Evolutionary conservation across 2,888 invertebrate species (phyloP).

Genomic region (Blastobasis adustella): DNA sequence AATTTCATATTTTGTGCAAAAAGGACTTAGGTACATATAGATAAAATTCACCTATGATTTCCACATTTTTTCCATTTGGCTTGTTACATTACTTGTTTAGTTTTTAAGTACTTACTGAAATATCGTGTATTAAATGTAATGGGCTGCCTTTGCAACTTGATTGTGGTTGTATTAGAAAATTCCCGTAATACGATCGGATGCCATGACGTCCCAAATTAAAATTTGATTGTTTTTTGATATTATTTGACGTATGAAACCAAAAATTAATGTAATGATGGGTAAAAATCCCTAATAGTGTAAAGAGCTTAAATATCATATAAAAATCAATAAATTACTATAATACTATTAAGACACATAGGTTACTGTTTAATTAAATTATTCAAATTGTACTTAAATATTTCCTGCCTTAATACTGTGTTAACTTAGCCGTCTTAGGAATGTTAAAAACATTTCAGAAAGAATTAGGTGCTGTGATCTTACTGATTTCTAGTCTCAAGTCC

Average conservation of each 20-base stretch:
- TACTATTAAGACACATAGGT: background rate
- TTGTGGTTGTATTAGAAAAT: no score
- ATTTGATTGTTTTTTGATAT: no score
- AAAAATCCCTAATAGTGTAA: background rate
- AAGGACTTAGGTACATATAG: no score
- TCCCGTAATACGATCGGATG: no score
- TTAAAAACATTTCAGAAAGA: conserved; percentile 50
- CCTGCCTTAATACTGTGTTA: conserved; percentile 54
- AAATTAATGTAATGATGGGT: conserved; percentile 4
- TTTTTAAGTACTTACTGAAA: no score
- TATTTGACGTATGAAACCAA: background rate
- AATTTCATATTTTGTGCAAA: no score
- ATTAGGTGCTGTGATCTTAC: conserved; percentile 56
- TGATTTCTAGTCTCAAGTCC: conserved; percentile 51
- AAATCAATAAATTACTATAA: conserved; percentile 12
- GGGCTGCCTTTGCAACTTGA: no score
- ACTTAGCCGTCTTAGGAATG: conserved; percentile 43
- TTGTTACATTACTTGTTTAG: no score
- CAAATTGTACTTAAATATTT: conserved; percentile 40
- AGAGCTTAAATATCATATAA: conserved; percentile 15
- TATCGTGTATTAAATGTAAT: no score
- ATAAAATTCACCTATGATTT: no score
- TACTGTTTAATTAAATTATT: conserved; percentile 20
- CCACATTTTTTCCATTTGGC: no score
- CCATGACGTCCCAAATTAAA: no score